Evolutionary conservation across 2,797 vertebrate species (phyloP), one percentile per base, ranked within the genome.

Genomic region (Hapalemur alaotrensis): DNA sequence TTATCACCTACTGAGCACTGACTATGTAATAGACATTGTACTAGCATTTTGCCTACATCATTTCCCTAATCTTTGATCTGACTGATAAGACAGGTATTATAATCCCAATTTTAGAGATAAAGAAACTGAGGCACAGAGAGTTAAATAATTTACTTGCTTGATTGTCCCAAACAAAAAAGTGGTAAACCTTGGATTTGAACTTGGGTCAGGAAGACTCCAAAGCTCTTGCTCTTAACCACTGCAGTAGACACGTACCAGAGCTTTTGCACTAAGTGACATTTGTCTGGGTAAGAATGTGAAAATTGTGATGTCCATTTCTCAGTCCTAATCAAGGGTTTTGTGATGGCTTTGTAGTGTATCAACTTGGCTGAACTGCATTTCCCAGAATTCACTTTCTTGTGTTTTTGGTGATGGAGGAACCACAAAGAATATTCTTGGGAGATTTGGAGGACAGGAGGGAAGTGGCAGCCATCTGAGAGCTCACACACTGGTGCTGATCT

Each of bases 331-430:
- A 89, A 89, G 65, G 59, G 22, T 18, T 84, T 87, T 69, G 43
- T 88, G 73, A 85, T 81, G 69, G 7, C 20, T 81, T 86, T 85
- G 61, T 79, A 78, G 67, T 57, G 3, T 88, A 61, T 94, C 18
- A 30, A 6, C 46, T 92, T 85, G 50, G 43, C 22, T 32, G 5
- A 54, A 59, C 30, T 79, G 28, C 28, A 82, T 69, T 91, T 91
- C 80, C 73, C 75, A 91, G 59, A 95, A 91, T 91, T 96, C 38
- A 86, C 30, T 75, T 70, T 94, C 61, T 91, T 91, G 8, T 73
- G 23, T 85, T 57, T 96, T 76, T 93, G 25, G 63, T 91, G 46
- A 85, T 13, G 85, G 72, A 23, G 30, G 63, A 93, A 50, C 25
- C 35, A 88, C 54, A 72, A 75, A 75, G 63, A 92, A 79, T 85